Conservation (phyloP, 2,888 invertebrate species). For the Eudasyphora cyanicolor region DNA sequence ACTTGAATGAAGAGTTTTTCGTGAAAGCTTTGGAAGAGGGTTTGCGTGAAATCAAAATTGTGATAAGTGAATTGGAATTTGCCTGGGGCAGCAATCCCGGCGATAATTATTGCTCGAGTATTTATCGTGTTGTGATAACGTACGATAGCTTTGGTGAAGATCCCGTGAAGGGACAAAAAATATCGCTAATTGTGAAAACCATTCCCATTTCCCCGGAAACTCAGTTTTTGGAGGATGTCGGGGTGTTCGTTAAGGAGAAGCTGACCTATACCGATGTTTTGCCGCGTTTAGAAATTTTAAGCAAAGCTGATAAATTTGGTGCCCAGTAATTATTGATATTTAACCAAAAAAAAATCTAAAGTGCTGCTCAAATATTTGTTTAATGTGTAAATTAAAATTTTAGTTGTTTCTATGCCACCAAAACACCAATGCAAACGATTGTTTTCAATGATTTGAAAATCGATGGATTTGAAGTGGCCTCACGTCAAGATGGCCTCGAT, state of each 20-base stretch:
- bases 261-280: slow-evolving; percentile 77
- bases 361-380: not conserved
- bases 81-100: slow-evolving; percentile 76
- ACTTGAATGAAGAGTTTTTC: slow-evolving; percentile 72
- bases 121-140: slow-evolving; percentile 71
- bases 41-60: slow-evolving; percentile 69
- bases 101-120: slow-evolving; percentile 77
- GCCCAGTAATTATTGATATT: slow-evolving; percentile 70
- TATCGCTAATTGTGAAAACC: slow-evolving; percentile 76
- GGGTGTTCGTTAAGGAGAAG: slow-evolving; percentile 80
- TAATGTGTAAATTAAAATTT: slow-evolving; percentile 17
- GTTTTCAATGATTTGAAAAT: slow-evolving; percentile 79
- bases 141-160: slow-evolving; percentile 32
- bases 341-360: not conserved
- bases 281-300: slow-evolving; percentile 78
- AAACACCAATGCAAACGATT: slow-evolving; percentile 75
- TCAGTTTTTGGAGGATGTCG: slow-evolving; percentile 77
- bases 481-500: slow-evolving; percentile 81
- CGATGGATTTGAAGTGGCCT: slow-evolving; percentile 81
- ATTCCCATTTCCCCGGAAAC: slow-evolving; percentile 73
- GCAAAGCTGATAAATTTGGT: slow-evolving; percentile 73
- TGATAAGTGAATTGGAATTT: slow-evolving; percentile 70
- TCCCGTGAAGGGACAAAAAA: slow-evolving; percentile 62
- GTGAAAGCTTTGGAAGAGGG: slow-evolving; percentile 74
- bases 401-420: slow-evolving; percentile 72